A percentile compares a stretch with the other conserved stretches of the same genome.
phyloP scores from a whole-genome alignment of 1,140 invertebrate species.

The Hesperophylax magnus region DNA sequence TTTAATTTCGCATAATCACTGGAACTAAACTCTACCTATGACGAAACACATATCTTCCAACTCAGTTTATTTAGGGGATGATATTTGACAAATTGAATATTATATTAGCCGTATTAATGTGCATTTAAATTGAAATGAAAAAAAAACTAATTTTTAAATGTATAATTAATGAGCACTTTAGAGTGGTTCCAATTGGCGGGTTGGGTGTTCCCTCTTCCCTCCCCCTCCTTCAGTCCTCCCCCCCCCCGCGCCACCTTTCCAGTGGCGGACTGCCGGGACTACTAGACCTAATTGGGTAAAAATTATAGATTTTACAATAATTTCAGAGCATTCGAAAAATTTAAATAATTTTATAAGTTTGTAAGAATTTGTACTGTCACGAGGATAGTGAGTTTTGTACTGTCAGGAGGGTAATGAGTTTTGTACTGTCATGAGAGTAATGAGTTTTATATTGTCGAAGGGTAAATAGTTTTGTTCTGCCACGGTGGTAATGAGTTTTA shows the following conservation, averaged over 20 bases:
- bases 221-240: not conserved
- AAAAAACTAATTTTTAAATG: conserved; percentile 35
- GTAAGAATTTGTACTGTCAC: not conserved
- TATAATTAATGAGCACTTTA: conserved; percentile 42
- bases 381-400: too few relatives aligned
- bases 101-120: conserved; percentile 20
- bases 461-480: too few relatives aligned
- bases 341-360: not conserved
- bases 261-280: not conserved
- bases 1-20: too few relatives aligned
- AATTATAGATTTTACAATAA: too few relatives aligned
- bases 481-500: too few relatives aligned
- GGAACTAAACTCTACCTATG: too few relatives aligned
- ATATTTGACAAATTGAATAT: conserved; percentile 2
- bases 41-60: not conserved
- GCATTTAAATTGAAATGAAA: conserved; percentile 23
- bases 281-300: too few relatives aligned
- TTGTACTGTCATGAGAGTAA: too few relatives aligned
- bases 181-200: conserved; percentile 27
- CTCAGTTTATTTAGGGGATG: not conserved
- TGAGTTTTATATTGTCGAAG: too few relatives aligned
- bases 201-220: not conserved
- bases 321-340: too few relatives aligned
- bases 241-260: not conserved
- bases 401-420: too few relatives aligned